Conservation (phyloP, 2,888 invertebrate genomes). For the Nomada hirtipes region DNA sequence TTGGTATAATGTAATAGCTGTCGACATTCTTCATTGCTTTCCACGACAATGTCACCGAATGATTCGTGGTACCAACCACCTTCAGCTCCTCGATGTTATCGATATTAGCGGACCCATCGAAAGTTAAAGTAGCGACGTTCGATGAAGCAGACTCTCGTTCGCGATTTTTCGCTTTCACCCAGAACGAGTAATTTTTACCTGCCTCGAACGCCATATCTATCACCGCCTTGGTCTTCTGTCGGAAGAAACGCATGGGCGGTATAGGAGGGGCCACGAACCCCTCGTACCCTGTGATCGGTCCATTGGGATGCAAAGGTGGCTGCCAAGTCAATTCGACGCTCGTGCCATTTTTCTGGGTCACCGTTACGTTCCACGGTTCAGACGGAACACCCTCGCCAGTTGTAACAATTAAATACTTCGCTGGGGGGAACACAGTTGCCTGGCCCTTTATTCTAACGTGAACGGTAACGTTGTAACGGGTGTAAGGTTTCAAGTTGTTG, state of each 20-base stretch:
- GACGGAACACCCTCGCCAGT: constrained; percentile 90
- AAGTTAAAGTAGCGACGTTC: constrained; percentile 86
- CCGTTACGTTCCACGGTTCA: constrained; percentile 88
- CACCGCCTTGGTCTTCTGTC: constrained; percentile 84
- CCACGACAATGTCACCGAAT: constrained; percentile 88
- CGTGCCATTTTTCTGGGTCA: constrained; percentile 87
- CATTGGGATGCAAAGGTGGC: constrained; percentile 88
- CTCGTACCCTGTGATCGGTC: constrained; percentile 87
- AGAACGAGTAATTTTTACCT: constrained; percentile 89
- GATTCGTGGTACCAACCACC: constrained; percentile 85
- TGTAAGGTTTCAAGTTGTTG: constrained; percentile 88
- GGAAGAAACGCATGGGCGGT: constrained; percentile 85
- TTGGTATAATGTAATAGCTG: constrained; percentile 86
- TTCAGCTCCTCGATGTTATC: constrained; percentile 87
- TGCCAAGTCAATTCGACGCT: constrained; percentile 90
- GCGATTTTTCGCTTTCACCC: constrained; percentile 90
- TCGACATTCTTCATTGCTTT: constrained; percentile 86
- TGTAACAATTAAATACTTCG: constrained; percentile 86
- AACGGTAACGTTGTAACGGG: constrained; percentile 92
- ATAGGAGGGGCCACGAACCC: constrained; percentile 88
- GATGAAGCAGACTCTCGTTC: constrained; percentile 88
- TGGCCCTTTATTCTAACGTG: constrained; percentile 88
- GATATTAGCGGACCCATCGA: constrained; percentile 88
- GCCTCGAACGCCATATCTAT: constrained; percentile 86
- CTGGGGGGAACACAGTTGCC: constrained; percentile 87